Evolutionary conservation across 35 echinoderm and acorn worm species (phyloP).

Genomic region (Lytechinus pictus): DNA sequence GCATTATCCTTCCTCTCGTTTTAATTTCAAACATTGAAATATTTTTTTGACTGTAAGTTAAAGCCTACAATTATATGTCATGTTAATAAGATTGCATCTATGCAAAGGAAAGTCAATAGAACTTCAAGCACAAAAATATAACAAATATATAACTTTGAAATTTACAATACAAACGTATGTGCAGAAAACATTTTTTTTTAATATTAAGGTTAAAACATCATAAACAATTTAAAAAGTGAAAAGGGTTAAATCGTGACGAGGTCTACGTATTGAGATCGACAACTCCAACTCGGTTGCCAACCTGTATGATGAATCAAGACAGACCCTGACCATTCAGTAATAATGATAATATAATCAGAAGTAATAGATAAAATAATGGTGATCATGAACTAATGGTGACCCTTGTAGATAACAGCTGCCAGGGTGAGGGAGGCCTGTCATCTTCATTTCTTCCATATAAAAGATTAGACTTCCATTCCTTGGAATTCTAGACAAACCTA

Average conservation of each 20-base stretch:
- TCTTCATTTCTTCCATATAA: neutral
- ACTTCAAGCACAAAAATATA: neutral
- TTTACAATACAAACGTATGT: neutral
- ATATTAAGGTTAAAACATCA: neutral
- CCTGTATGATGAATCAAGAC: too few species aligned
- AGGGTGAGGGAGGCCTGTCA: neutral
- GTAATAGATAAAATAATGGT: neutral
- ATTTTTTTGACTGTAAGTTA: neutral
- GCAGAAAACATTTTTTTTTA: neutral
- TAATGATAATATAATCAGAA: neutral
- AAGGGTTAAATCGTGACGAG: neutral
- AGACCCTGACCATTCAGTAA: too few species aligned
- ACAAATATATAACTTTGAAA: neutral
- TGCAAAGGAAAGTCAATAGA: neutral
- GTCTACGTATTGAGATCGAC: neutral
- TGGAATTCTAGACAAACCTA: neutral
- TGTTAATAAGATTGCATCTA: too few species aligned
- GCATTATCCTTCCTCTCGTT: neutral
- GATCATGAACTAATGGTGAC: too few species aligned
- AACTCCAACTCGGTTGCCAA: too few species aligned
- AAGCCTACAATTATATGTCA: neutral
- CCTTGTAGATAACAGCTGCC: neutral
- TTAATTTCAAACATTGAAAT: neutral
- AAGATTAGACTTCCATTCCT: neutral
- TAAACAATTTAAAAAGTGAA: too few species aligned